A percentile compares a stretch with the other conserved stretches of the same genome.
phyloP scores from a whole-genome alignment of 2,888 invertebrate genomes.

The Meiosimyza platycephala region DNA sequence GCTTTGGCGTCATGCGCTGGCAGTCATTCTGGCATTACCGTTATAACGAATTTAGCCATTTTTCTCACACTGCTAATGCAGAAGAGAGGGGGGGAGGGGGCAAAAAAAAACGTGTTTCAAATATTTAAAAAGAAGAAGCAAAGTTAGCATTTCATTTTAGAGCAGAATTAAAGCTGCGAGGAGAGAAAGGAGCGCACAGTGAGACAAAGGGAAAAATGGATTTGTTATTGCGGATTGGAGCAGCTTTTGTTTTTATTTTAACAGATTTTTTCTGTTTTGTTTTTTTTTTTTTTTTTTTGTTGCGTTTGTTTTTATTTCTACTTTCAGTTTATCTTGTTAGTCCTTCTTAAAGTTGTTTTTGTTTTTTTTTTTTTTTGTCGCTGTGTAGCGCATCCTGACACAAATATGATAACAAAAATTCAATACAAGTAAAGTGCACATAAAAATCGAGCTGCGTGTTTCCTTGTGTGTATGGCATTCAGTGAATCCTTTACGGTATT shows the following conservation, averaged over 20 bases:
- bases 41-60: conserved; percentile 16
- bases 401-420: conserved; percentile 29
- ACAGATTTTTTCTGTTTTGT: conserved; percentile 10
- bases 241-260: conserved; percentile 6
- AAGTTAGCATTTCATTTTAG: too few relatives aligned
- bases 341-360: conserved; percentile 1
- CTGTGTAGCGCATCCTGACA: conserved; percentile 21
- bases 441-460: conserved; percentile 22
- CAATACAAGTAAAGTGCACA: conserved; percentile 26
- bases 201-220: conserved; percentile 10
- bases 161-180: too few relatives aligned
- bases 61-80: neutral
- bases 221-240: conserved; percentile 24
- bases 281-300: neutral
- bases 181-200: neutral
- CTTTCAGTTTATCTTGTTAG: neutral
- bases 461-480: neutral
- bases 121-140: conserved; percentile 18
- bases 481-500: neutral
- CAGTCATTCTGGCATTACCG: conserved; percentile 3
- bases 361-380: neutral
- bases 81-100: too few relatives aligned
- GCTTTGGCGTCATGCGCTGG: neutral
- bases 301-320: conserved; percentile 3
- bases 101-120: conserved; percentile 21